phyloP scores from a whole-genome alignment of 2,888 invertebrate species.

The Ochropleura plecta region DNA sequence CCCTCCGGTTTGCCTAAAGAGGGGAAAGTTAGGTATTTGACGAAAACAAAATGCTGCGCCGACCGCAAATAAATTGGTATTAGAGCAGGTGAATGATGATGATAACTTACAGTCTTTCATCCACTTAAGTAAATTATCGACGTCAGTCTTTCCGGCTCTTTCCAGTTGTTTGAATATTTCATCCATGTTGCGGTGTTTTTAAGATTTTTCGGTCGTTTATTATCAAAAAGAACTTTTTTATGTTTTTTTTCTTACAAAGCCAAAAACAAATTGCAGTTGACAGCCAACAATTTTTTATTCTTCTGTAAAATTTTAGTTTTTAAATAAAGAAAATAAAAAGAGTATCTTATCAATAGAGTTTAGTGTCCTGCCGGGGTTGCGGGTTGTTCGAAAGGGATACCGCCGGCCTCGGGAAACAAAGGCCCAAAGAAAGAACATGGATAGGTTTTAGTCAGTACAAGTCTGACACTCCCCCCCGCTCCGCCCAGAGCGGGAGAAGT shows the following conservation, averaged over 20 bases:
- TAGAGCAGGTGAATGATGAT: background rate
- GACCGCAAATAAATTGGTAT: background rate
- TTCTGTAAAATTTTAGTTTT: background rate
- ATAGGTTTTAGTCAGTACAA: no score
- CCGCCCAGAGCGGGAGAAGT: no score
- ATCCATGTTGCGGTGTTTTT: slow-evolving; percentile 11
- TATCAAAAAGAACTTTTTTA: background rate
- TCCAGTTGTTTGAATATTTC: slow-evolving; percentile 15
- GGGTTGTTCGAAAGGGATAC: no score
- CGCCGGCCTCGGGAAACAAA: no score
- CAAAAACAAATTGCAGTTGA: background rate
- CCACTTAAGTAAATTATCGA: slow-evolving; percentile 28
- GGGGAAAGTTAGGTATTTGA: no score
- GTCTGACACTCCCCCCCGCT: no score
- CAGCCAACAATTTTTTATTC: background rate
- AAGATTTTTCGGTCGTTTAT: background rate
- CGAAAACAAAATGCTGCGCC: background rate
- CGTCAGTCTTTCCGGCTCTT: slow-evolving; percentile 32
- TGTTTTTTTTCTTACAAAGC: background rate
- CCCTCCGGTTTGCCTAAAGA: no score
- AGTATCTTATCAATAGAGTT: no score
- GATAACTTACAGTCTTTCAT: slow-evolving; percentile 36
- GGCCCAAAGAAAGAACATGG: no score
- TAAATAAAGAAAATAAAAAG: background rate
- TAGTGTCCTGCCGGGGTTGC: no score